Percentiles rank a stretch among this genome's conserved stretches.
Evolutionary conservation across 2,888 invertebrate genomes (phyloP).

Genomic region (Tineola bisselliella): DNA sequence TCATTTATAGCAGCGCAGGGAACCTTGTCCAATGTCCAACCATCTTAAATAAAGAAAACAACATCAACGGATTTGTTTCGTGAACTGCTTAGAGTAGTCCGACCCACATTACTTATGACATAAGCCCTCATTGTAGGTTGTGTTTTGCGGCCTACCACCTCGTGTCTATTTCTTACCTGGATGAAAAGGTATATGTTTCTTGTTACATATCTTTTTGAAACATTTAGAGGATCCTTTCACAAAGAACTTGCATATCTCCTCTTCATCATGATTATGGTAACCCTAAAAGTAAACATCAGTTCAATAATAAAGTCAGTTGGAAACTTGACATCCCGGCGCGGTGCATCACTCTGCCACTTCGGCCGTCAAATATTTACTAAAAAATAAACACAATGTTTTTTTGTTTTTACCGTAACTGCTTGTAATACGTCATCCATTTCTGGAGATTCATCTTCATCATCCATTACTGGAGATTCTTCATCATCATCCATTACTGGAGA

Average conservation of each 20-base stretch:
- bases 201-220: slow-evolving; percentile 52
- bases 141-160: no score
- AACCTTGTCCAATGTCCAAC: slow-evolving; percentile 52
- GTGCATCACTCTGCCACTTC: no score
- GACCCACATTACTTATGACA: no score
- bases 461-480: no score
- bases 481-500: not conserved
- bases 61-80: no score
- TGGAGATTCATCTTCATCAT: not conserved
- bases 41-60: slow-evolving; percentile 29
- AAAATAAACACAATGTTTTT: no score
- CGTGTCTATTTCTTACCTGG: slow-evolving; percentile 31
- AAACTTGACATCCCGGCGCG: no score
- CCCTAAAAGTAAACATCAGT: slow-evolving; percentile 32
- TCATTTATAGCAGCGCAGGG: slow-evolving; percentile 29
- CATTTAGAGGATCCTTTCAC: slow-evolving; percentile 52
- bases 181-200: slow-evolving; percentile 46
- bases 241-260: slow-evolving; percentile 57
- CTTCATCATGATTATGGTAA: slow-evolving; percentile 52
- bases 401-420: not conserved
- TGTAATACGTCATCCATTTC: not conserved
- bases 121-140: no score
- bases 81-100: not conserved
- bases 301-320: no score
- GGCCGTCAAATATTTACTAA: no score